These are phyloP conservation scores for Lasioglossum baleicum DNA, from an alignment of 1,140 invertebrate genomes.

Conservation along the genomic window DNA sequence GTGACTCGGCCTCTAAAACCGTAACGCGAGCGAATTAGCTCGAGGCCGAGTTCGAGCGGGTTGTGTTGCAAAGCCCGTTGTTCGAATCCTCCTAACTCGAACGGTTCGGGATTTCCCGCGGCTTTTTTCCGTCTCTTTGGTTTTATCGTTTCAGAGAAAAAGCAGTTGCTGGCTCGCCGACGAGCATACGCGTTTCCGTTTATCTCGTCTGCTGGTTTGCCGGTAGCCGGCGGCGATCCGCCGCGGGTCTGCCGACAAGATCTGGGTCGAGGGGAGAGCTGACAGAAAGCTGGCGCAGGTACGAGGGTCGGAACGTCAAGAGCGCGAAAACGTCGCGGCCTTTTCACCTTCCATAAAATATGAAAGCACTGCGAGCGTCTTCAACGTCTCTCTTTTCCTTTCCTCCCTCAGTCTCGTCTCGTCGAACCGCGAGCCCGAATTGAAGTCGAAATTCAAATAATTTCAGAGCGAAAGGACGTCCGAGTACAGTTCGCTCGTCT, in stretches of 20 bases:
- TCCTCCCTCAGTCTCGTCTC: background rate
- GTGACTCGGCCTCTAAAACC: background rate
- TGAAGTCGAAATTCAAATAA: background rate
- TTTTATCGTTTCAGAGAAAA: too few species aligned
- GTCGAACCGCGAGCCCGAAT: background rate
- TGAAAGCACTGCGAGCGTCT: background rate
- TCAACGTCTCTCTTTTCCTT: too few species aligned
- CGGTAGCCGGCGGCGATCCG: background rate
- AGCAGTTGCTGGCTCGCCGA: too few species aligned
- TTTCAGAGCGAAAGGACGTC: background rate
- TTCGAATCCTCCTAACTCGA: too few species aligned
- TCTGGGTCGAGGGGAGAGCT: background rate
- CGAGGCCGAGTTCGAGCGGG: too few species aligned
- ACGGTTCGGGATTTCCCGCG: too few species aligned
- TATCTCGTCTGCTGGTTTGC: background rate
- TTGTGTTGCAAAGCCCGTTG: too few species aligned
- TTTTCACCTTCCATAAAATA: constrained; percentile 6
- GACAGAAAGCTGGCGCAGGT: background rate
- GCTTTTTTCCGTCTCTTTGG: too few species aligned
- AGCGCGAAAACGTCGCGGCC: background rate
- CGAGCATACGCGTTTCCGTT: background rate
- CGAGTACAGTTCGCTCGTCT: background rate
- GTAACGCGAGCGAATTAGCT: too few species aligned
- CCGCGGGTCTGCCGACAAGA: background rate
- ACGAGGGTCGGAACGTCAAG: background rate